Conservation (phyloP, 2,888 invertebrate genomes). For the Folsomia candida region DNA sequence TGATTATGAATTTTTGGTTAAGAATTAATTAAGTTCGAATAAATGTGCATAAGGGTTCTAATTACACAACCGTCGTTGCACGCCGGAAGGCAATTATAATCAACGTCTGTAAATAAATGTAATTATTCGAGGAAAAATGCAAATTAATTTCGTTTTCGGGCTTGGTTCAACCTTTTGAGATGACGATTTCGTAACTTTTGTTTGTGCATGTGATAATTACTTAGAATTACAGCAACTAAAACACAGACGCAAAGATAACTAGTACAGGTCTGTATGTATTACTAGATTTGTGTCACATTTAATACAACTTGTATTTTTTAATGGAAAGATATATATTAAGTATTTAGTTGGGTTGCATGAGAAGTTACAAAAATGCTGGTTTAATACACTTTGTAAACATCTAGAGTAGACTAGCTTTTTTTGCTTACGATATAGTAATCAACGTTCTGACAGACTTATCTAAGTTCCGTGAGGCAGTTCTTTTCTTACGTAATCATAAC, state of each 20-base stretch:
- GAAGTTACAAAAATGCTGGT: neutral
- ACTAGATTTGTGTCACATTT: neutral
- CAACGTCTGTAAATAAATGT: neutral
- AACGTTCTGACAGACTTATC: neutral
- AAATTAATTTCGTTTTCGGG: neutral
- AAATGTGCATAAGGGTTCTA: neutral
- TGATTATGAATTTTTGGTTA: neutral
- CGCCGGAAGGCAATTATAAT: neutral
- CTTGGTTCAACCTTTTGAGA: neutral
- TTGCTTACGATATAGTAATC: neutral
- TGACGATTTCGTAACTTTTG: neutral
- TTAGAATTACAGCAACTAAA: neutral
- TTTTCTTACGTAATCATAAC: too few relatives aligned
- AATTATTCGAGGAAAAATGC: too few relatives aligned
- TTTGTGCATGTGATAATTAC: neutral
- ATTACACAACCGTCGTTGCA: neutral
- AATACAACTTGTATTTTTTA: neutral
- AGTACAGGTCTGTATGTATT: neutral
- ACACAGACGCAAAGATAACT: neutral
- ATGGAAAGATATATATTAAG: neutral
- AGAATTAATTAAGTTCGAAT: neutral
- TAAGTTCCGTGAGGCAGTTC: too few relatives aligned
- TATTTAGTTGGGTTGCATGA: too few relatives aligned
- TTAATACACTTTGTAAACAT: neutral
- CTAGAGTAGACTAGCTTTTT: neutral